Conservation (phyloP, 2,797 vertebrate genomes). For the Lindbergichthys nudifrons region DNA sequence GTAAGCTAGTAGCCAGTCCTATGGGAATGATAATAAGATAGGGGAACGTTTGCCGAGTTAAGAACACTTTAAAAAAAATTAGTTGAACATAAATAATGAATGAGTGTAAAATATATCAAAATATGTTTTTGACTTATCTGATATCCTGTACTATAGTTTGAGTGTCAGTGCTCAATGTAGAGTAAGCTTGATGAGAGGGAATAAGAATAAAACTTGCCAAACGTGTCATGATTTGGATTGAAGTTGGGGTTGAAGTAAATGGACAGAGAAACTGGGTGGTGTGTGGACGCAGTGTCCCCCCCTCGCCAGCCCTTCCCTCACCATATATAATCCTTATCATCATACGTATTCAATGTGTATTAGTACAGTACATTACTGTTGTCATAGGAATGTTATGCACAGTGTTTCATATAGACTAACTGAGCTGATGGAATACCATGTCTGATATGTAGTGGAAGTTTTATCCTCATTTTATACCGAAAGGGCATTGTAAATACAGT, state of each 20-base stretch:
- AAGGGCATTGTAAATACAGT: constrained; percentile 82
- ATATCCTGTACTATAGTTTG: not conserved
- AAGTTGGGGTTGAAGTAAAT: constrained; percentile 31
- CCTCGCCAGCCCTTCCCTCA: constrained; percentile 41
- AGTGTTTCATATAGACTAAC: constrained; percentile 84
- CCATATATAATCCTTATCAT: constrained; percentile 83
- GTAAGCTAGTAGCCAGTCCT: not conserved
- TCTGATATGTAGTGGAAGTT: constrained; percentile 84
- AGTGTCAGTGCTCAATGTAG: constrained; percentile 4
- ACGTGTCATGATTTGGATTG: constrained; percentile 31
- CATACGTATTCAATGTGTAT: constrained; percentile 89
- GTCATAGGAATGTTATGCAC: constrained; percentile 89
- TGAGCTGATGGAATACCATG: constrained; percentile 77
- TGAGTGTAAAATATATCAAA: not conserved
- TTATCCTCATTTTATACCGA: constrained; percentile 69
- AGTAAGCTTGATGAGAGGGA: constrained; percentile 14
- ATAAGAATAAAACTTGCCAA: constrained; percentile 36
- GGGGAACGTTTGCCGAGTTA: not conserved
- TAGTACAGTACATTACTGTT: constrained; percentile 99
- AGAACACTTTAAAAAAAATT: not conserved
- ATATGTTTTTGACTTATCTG: not conserved
- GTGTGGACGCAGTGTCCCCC: constrained; percentile 24
- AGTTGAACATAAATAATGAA: not conserved
- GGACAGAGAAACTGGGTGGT: constrained; percentile 46
- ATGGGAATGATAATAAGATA: not conserved